A percentile compares a stretch with the other conserved stretches of the same genome.
Conservation (phyloP, 2,888 invertebrate genomes). For the Drosophila lutescens region DNA sequence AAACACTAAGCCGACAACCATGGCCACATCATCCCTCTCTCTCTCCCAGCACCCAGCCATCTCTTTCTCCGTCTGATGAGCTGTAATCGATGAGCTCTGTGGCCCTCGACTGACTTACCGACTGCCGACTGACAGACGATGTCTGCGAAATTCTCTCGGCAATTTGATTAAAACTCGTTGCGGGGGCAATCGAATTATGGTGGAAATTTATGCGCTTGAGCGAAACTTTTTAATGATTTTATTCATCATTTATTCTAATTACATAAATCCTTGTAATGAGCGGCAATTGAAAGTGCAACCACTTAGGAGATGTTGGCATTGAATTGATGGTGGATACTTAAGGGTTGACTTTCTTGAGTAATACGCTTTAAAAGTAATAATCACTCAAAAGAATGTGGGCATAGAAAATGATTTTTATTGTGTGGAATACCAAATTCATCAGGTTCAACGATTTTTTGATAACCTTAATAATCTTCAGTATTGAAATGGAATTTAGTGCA, state of each 20-base stretch:
- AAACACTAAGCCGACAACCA: conserved; percentile 66
- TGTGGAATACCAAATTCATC: too few relatives aligned
- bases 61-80: conserved; percentile 34
- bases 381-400: too few relatives aligned
- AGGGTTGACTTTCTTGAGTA: neutral
- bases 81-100: conserved; percentile 73
- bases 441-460: too few relatives aligned
- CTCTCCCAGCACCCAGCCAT: neutral
- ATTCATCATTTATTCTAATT: conserved; percentile 63
- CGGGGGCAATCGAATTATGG: conserved; percentile 63
- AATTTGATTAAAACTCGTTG: conserved; percentile 67
- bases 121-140: conserved; percentile 36
- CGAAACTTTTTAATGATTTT: conserved; percentile 66
- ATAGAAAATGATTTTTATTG: too few relatives aligned
- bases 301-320: conserved; percentile 4
- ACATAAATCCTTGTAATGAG: conserved; percentile 54
- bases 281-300: conserved; percentile 16
- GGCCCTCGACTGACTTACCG: conserved; percentile 54
- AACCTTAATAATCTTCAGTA: too few relatives aligned
- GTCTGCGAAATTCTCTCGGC: conserved; percentile 40
- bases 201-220: conserved; percentile 59
- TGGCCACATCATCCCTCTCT: conserved; percentile 10
- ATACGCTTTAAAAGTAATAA: too few relatives aligned
- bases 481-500: too few relatives aligned
- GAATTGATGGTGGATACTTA: too few relatives aligned